Conservation (phyloP, 1,140 invertebrate genomes). For the Lepidotrigona ventralis region DNA sequence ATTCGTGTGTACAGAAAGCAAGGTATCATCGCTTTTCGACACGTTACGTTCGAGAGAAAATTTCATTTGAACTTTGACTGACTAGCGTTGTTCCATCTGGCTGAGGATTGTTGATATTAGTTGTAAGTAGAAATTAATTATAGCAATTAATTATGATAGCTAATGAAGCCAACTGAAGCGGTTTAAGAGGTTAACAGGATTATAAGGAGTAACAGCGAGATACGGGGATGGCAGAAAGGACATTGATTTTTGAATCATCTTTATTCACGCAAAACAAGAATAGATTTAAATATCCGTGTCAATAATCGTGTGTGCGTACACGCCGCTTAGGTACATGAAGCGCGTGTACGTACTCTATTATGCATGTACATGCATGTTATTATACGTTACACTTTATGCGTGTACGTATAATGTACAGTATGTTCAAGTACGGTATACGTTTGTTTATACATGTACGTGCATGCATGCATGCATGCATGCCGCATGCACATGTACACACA, state of each 20-base stretch:
- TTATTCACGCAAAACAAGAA: slow-evolving; percentile 76
- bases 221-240: background rate
- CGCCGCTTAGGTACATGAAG: slow-evolving; percentile 65
- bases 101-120: too few relatives aligned
- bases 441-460: background rate
- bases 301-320: slow-evolving; percentile 64
- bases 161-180: background rate
- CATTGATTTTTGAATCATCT: slow-evolving; percentile 71
- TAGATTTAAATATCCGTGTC: slow-evolving; percentile 71
- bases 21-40: too few relatives aligned
- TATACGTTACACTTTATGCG: slow-evolving; percentile 14
- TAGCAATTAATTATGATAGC: background rate
- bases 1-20: too few relatives aligned
- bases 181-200: background rate
- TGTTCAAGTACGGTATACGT: background rate
- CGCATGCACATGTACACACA: too few relatives aligned
- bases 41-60: too few relatives aligned
- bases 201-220: background rate
- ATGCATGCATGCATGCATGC: too few relatives aligned
- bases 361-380: slow-evolving; percentile 65
- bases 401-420: slow-evolving; percentile 3
- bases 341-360: slow-evolving; percentile 64
- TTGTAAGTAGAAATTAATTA: background rate
- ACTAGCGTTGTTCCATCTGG: too few relatives aligned
- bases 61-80: too few relatives aligned